Evolutionary conservation across 2,888 invertebrate species (phyloP), one percentile per base, ranked within the genome.

Genomic region (Nemurella pictetii): DNA sequence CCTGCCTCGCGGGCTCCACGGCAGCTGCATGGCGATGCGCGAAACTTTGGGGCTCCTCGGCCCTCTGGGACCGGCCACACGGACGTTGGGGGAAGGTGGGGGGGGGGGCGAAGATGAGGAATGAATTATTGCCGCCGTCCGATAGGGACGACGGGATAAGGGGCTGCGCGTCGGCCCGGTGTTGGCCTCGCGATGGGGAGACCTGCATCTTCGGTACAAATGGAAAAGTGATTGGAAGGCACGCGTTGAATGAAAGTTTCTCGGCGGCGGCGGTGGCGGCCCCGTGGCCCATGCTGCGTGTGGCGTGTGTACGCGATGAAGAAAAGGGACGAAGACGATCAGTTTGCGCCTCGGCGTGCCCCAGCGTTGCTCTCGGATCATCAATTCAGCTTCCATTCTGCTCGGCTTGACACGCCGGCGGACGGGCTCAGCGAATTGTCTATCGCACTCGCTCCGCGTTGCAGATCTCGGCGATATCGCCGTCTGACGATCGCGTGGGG

Each of bases 221-320:
- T 86, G 85, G 84, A 72, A 86, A 86, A 86, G 85, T 86, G 86
- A 86, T 86, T 86, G 85, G 85, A 77, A 80, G 55, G 81, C 82
- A 75, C 27, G 36, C 27, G 55, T 78, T 80, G 80, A 85, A 81
- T 83, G 82, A 35, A 82, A 84, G 84, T 80, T 83, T 86, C 82
- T 83, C 78, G 80, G 36, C 20, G 20, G 84, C 74, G 29, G 36
- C 15, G 15, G 20, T n/a, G 75, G 80, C 55, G 74, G 5, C 5
- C 81, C 27, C 77, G 27, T 25, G 72, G 83, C 77, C 27, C 28
- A 30, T 7, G 29, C 1, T 0, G n/a, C 25, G 29, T 28, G 30
- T 25, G 80, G 36, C 30, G 73, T 30, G 30, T 82, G 30, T 27
- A 72, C 35, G 85, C 83, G 75, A 73, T 29, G 32, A 25, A 80